Percentiles rank a stretch among this genome's conserved stretches.
phyloP scores from a whole-genome alignment of 2,888 invertebrate genomes.

The Aphrophora alni region DNA sequence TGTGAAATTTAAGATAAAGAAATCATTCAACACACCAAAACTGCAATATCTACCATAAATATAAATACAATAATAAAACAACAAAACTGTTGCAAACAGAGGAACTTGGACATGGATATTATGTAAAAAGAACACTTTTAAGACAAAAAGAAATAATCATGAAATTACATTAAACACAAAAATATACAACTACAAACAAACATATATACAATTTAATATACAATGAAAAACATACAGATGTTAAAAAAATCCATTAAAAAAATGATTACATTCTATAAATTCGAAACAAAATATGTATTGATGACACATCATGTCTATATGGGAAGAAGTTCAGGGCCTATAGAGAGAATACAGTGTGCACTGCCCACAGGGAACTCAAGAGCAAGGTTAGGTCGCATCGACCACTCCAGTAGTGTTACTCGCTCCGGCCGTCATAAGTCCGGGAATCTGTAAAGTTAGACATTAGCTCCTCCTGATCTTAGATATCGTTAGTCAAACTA shows the following conservation, averaged over 20 bases:
- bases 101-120: not conserved
- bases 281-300: not conserved
- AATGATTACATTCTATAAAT: not conserved
- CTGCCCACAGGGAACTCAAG: slow-evolving; percentile 39
- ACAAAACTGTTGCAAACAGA: not conserved
- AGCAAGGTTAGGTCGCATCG: slow-evolving; percentile 35
- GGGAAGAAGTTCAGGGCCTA: slow-evolving; percentile 22
- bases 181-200: not conserved
- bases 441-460: slow-evolving; percentile 66
- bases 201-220: not conserved
- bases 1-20: not conserved
- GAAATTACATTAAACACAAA: not conserved
- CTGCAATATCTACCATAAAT: not conserved
- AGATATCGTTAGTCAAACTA: too few species aligned
- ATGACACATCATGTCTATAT: not conserved
- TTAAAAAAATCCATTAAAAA: not conserved
- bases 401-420: slow-evolving; percentile 40
- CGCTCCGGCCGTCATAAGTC: slow-evolving; percentile 73
- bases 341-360: slow-evolving; percentile 33
- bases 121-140: not conserved
- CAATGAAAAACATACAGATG: not conserved
- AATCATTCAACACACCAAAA: not conserved
- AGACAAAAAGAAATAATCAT: not conserved
- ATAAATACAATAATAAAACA: not conserved
- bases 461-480: not conserved